Evolutionary conservation across 2,888 invertebrate genomes (phyloP), one percentile per base, ranked within the genome.

Genomic region (Caenorhabditis parvicauda): DNA sequence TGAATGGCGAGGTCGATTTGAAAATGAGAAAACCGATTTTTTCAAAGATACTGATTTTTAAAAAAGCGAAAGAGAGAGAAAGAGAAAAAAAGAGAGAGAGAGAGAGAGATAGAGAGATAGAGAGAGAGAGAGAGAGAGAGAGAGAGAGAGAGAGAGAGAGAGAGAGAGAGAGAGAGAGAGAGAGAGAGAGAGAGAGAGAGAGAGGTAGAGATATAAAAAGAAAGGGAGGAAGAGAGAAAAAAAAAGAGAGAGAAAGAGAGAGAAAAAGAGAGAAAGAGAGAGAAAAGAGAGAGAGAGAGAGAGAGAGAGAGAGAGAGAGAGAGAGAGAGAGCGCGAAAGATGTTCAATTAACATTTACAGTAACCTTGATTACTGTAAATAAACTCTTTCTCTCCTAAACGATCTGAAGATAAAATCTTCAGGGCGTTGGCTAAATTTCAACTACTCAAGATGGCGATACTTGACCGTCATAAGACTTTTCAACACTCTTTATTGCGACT

Each of bases 271-370:
- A 39, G 38, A 51, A 52, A n/a, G 39, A 49, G 45, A 43, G 37
- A 29, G 25, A 46, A 25, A 43, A 41, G 50, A 25, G 32, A 41
- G 17, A 41, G 17, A 41, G 7, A n/a, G 19, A n/a, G 41, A 41
- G 19, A 41, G 14, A 12, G 14, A 41, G 41, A 41, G n/a, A 41
- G 9, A 14, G 9, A 12, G 44, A 14, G 46, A 37, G 27, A 44
- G 9, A 19, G 42, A 38, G 25, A 25, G 38, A 29, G 54, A 54
- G 50, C 44, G 56, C 51, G n/a, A n/a, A n/a, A n/a, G n/a, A n/a
- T n/a, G n/a, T 57, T 51, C 56, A 57, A 51, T 57, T 57, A 50
- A 54, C 54, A 50, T 54, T 38, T 54, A 54, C 38, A 45, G 42
- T 19, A 19, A 38, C 21, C 41, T 25, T 41, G 29, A 39, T 37